These are phyloP conservation scores for Atherinomorus stipes DNA, from an alignment of 2,113 vertebrate species.

Conservation along the genomic window DNA sequence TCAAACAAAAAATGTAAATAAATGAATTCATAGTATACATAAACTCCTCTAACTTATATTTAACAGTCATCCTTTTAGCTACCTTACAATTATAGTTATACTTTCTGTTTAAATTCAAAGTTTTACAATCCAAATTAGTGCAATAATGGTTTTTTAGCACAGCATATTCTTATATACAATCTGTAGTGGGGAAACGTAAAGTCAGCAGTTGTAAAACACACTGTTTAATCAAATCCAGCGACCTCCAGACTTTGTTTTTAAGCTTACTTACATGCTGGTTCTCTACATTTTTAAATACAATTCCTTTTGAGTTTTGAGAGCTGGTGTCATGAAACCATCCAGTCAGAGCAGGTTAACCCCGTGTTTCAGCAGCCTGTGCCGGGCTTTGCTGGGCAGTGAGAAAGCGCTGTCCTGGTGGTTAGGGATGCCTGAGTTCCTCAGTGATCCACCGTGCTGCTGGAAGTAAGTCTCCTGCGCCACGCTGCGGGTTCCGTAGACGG, in stretches of 20 bases:
- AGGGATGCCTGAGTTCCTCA: slow-evolving; percentile 90
- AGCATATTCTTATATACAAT: neutral
- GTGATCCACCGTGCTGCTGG: slow-evolving; percentile 83
- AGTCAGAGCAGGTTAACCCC: slow-evolving; percentile 92
- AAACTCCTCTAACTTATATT: neutral
- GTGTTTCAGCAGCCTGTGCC: slow-evolving; percentile 92
- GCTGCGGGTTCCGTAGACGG: slow-evolving; percentile 87
- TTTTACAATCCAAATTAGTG: neutral
- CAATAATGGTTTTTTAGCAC: neutral
- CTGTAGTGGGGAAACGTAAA: neutral
- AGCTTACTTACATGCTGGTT: neutral
- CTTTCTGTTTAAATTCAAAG: neutral
- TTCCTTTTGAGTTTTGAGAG: neutral
- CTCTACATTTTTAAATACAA: neutral
- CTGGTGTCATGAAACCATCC: fast-evolving
- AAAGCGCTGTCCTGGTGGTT: slow-evolving; percentile 91
- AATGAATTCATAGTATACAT: neutral
- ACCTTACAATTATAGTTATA: neutral
- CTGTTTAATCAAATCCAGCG: neutral
- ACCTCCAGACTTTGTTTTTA: neutral
- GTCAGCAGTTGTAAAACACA: neutral
- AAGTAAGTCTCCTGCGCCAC: slow-evolving; percentile 92
- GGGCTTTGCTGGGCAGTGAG: slow-evolving; percentile 87
- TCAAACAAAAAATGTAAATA: neutral
- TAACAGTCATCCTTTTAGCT: neutral